These are phyloP conservation scores for Tupaia chinensis DNA, from an alignment of 2,113 vertebrate species.

Conservation along the genomic window DNA sequence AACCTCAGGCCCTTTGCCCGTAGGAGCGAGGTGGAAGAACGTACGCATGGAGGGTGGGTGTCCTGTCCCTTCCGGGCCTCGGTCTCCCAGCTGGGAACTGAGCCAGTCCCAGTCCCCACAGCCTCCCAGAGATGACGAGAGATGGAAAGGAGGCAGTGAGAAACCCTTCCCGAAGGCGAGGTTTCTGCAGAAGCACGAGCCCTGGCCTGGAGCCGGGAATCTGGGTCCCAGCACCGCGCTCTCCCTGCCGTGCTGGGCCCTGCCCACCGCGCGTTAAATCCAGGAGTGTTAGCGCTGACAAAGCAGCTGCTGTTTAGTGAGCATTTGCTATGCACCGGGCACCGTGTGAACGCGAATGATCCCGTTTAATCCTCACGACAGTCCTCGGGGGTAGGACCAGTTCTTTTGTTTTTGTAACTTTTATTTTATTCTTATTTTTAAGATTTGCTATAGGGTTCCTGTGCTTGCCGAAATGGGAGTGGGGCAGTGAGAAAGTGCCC, in stretches of 20 bases:
- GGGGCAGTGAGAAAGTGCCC: too few relatives aligned
- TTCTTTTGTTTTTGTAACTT: background rate
- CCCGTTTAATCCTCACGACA: background rate
- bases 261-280: fast-evolving
- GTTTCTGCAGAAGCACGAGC: background rate
- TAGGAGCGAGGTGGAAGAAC: background rate
- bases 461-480: too few relatives aligned
- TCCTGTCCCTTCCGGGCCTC: background rate
- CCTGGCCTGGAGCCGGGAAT: background rate
- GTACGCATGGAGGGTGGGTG: fast-evolving
- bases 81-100: background rate
- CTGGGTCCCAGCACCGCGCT: background rate
- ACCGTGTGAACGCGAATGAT: background rate
- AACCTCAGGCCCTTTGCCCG: fast-evolving
- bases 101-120: background rate
- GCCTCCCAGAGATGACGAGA: background rate
- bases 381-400: background rate
- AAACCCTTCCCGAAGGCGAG: background rate
- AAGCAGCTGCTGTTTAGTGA: background rate
- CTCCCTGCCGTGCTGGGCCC: background rate
- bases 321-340: fast-evolving
- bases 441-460: too few relatives aligned
- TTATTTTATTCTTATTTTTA: background rate
- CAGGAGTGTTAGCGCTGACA: background rate
- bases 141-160: fast-evolving